Base-by-base conservation (phyloP, 2,113 vertebrate species). In the Puffinus mauretanicus region DNA sequence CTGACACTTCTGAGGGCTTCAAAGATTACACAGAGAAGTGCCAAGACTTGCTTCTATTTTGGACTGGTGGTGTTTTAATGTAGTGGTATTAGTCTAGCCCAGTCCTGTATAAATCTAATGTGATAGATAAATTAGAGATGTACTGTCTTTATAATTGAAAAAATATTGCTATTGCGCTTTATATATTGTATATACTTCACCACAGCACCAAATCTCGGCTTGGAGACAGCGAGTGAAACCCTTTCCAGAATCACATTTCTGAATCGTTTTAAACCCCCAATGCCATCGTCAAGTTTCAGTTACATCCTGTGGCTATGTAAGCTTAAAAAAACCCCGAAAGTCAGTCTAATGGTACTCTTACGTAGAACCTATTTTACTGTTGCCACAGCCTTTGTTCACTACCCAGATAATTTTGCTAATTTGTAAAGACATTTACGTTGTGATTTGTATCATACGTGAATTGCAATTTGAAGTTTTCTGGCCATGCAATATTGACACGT, bases 261-360 rank as follows among this genome's bases (percentile, higher is more conserved):
- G 30, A 26, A 8, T 4, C 0, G 0, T 9, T 30, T 44, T 54
- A 52, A 57, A 5, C 11, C 57, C 19, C 30, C 17, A 3, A 0
- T 32, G 73, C 27, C 47, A 14, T 4, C 1, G 0, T 7, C 61
- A 12, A 6, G 21, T 24, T 47, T 70, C 34, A 49, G 54, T 62
- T 79, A 10, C 25, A 75, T 67, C 19, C 27, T 62, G 32, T 75
- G 61, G 19, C 70, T 79, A 7, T 20, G 22, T 30, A 61, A 76
- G 24, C 22, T 71, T 24, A 67, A 90, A 80, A 27, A 1, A 0
- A 0, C 10, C 16, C 11, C 42, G 57, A 26, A 90, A 80, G 29
- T 54, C 57, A 46, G 21, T 24, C 25, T 88, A 27, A 29, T 14
- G 11, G 17, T 72, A 17, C 10, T 54, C 16, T 36, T 78, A 10